Evolutionary conservation across 2,797 vertebrate genomes (phyloP).

Genomic region (Australoheros facetus): DNA sequence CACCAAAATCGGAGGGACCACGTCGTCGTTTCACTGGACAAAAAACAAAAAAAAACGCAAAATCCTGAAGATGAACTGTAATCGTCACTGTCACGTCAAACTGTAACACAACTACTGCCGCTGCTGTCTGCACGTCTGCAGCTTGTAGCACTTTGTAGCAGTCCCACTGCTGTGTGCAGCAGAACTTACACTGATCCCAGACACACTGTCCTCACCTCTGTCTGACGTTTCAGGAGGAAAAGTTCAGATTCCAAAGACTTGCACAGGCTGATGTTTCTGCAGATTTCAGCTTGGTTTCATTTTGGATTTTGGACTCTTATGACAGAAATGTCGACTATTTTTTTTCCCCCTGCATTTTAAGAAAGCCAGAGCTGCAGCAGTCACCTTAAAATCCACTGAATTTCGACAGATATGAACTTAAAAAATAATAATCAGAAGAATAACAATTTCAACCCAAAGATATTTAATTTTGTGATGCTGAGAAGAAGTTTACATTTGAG

Average conservation of each 20-base stretch:
- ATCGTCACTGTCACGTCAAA: conserved; percentile 9
- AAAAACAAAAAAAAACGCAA: neutral
- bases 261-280: conserved; percentile 2
- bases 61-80: neutral
- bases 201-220: neutral
- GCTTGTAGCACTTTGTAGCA: conserved; percentile 41
- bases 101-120: conserved; percentile 38
- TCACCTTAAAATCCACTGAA: neutral
- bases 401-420: neutral
- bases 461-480: conserved; percentile 1
- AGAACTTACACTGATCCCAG: conserved; percentile 27
- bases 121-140: conserved; percentile 22
- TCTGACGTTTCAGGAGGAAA: neutral
- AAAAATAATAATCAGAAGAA: neutral
- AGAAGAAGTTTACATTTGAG: neutral
- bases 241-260: conserved; percentile 22
- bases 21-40: neutral
- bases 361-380: neutral
- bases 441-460: conserved; percentile 13
- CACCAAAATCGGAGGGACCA: conserved; percentile 12
- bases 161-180: conserved; percentile 34
- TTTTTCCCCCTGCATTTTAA: neutral
- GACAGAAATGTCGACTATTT: neutral
- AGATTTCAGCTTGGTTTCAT: neutral
- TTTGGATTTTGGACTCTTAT: neutral